These are phyloP conservation scores for Cuniculus paca DNA, from an alignment of 2,797 vertebrate species.

Conservation along the genomic window DNA sequence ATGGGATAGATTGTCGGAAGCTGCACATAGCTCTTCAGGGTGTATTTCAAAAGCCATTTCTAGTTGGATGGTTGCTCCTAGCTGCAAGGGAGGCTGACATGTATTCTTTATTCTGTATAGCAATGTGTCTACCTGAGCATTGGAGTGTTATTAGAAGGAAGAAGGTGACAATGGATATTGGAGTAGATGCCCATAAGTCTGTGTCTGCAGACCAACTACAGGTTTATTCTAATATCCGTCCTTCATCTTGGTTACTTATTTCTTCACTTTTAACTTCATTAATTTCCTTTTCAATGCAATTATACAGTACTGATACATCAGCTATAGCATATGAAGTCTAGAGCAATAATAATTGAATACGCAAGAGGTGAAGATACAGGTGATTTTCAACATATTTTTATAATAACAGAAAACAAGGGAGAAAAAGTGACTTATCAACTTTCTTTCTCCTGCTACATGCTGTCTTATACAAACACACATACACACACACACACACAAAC, in stretches of 20 bases:
- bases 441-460: not conserved
- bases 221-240: not conserved
- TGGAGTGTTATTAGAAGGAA: not conserved
- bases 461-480: not conserved
- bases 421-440: not conserved
- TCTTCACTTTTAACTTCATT: constrained; percentile 13
- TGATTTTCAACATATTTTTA: not conserved
- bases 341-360: not conserved
- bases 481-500: not conserved
- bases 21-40: not conserved
- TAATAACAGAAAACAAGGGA: not conserved
- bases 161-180: not conserved
- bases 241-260: not conserved
- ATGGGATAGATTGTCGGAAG: not conserved
- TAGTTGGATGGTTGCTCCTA: no score
- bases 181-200: not conserved
- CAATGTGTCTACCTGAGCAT: not conserved
- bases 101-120: not conserved
- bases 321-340: not conserved
- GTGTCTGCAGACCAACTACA: not conserved
- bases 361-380: not conserved
- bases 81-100: not conserved
- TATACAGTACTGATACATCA: not conserved
- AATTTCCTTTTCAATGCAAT: not conserved
- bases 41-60: not conserved